Evolutionary conservation across 2,888 invertebrate genomes (phyloP), one percentile per base, ranked within the genome.

Genomic region (Polydrusus cervinus): DNA sequence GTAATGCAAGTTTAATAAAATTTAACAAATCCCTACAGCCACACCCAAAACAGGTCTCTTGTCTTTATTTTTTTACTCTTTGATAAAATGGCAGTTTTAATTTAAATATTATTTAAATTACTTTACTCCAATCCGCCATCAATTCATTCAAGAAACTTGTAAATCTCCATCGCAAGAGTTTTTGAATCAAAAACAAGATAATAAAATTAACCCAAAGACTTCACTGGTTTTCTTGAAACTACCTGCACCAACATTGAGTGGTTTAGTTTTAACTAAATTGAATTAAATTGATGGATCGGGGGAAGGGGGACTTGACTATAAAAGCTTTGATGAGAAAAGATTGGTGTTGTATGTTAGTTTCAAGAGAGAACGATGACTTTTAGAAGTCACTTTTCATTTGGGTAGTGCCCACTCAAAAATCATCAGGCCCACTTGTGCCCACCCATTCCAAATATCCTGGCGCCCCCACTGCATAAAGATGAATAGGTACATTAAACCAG

Each of bases 131-230:
- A 40, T 1, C 16, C 10, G 40, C 11, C 53, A 51, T 66, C 53
- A 20, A 47, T 10, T 49, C 38, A 14, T 38, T 66, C 66, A 51
- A 25, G 14, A 38, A 51, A 51, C 65, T 65, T 65, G 65, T 65
- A 65, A 65, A 65, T 47, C 51, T 13, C 30, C 65, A 51, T 14
- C 49, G 51, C 38, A 34, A 30, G 65, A 38, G 34, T 65, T 34
- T 65, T 51, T 9, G 20, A 51, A 38, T 10, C 20, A 34, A 66
- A 38, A 51, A 66, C 66, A 51, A 66, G 53, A 20, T 14, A 16
- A 51, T 66, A 66, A 66, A 66, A 66, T 66, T 51, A 34, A n/a
- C 34, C 0, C 30, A 34, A 53, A 53, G 55, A 34, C 55, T 55
- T 55, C 34, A 55, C 25, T 14, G 14, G 34, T 14, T n/a, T 14